A percentile compares a stretch with the other conserved stretches of the same genome.
phyloP scores from a whole-genome alignment of 2,888 invertebrate genomes.

The Coelopa pilipes region DNA sequence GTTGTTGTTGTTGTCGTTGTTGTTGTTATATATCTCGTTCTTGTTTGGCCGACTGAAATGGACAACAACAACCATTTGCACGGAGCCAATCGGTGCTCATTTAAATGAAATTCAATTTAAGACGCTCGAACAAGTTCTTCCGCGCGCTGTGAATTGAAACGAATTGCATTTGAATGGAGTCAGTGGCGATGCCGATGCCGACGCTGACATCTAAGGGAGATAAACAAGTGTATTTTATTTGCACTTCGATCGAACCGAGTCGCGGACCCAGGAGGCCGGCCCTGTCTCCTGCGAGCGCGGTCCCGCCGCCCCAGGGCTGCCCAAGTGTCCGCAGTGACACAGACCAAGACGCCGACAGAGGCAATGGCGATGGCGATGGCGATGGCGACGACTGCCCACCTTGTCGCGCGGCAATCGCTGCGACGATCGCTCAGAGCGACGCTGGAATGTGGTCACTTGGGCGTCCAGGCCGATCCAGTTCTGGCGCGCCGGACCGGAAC shows the following conservation, averaged over 20 bases:
- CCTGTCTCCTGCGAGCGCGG: too few relatives aligned
- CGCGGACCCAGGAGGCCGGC: too few relatives aligned
- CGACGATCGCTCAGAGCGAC: background rate
- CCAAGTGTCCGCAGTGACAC: background rate
- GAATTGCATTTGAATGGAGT: background rate
- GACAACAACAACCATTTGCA: background rate
- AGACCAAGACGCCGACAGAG: background rate
- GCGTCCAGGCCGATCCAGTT: slow-evolving; percentile 23
- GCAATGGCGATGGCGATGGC: background rate
- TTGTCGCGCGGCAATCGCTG: background rate
- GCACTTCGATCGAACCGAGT: too few relatives aligned
- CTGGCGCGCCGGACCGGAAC: too few relatives aligned
- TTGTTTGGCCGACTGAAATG: slow-evolving; percentile 4
- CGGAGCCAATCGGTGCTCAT: slow-evolving; percentile 6
- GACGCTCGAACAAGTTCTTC: slow-evolving; percentile 28
- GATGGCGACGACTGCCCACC: background rate
- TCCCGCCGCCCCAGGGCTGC: too few relatives aligned
- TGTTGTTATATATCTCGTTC: background rate
- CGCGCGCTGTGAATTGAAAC: too few relatives aligned
- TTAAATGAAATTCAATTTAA: slow-evolving; percentile 23
- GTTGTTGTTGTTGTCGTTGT: background rate
- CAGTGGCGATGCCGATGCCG: background rate
- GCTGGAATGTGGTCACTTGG: slow-evolving; percentile 31
- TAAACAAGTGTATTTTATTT: slow-evolving; percentile 7
- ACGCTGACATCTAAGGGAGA: too few relatives aligned